Evolutionary conservation across 2,888 invertebrate species (phyloP), one percentile per base, ranked within the genome.

Genomic region (Eilema depressum): DNA sequence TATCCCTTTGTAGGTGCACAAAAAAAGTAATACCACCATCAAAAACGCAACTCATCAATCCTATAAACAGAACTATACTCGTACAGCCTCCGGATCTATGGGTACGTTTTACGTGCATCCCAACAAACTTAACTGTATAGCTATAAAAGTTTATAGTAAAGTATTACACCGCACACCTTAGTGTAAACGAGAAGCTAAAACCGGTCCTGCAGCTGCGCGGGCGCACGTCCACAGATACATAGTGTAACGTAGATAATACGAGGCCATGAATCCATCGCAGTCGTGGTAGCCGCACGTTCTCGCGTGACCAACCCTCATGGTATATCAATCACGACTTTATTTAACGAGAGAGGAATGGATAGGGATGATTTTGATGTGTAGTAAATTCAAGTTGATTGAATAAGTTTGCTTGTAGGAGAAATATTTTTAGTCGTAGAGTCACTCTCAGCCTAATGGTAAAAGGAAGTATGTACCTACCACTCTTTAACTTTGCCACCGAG

Each of bases 201-300:
- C 95, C 94, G 93, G 95, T 95, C 89, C 83, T 87, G 93, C 94
- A 94, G 95, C 94, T 95, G 94, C 94, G 92, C 92, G 91, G 89
- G 91, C 92, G 85, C 85, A 68, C 78, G 74, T 81, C 81, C 77
- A 79, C 73, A 80, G 77, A 82, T 80, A 76, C 79, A 79, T 82
- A 79, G 78, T 80, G 74, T 80, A 80, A 83, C 83, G 77, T 78
- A 77, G 76, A n/a, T 73, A 79, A 74, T 75, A 71, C 77, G 66
- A 20, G 70, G 63, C 73, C 68, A 68, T 66, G 63, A 62, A 64
- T 68, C 69, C 70, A 72, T 62, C 72, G 68, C 57, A 60, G 23
- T 70, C 79, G 77, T 63, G 71, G 68, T 57, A 61, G 23, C 70
- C 78, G 77, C 86, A 85, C 84, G 86, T 70, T 85, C 84, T 88